Percentiles rank a stretch among this genome's conserved stretches.
Evolutionary conservation across 2,888 invertebrate genomes (phyloP).

Genomic region (Macrostomum cliftonense): DNA sequence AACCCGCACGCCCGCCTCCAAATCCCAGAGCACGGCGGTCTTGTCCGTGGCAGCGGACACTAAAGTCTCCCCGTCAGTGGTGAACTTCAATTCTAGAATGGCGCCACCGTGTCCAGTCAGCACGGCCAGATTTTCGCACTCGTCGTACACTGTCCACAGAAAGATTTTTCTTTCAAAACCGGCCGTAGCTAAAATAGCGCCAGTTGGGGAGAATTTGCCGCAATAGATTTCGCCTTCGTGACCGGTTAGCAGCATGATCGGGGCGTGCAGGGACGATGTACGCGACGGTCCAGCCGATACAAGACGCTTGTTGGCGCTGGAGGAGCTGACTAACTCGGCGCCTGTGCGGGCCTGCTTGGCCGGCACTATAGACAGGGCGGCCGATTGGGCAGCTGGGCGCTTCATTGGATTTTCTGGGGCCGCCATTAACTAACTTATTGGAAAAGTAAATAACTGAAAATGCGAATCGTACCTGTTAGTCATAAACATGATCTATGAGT

Average conservation of each 20-base stretch:
- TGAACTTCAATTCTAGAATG: slow-evolving; percentile 58
- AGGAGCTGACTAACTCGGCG: not conserved
- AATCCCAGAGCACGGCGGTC: slow-evolving; percentile 83
- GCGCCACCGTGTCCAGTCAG: slow-evolving; percentile 84
- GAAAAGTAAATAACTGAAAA: no score
- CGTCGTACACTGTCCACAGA: slow-evolving; percentile 93
- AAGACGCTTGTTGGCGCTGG: slow-evolving; percentile 9
- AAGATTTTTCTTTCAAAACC: slow-evolving; percentile 88
- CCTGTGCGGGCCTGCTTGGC: not conserved
- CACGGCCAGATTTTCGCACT: slow-evolving; percentile 84
- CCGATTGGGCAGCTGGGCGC: no score
- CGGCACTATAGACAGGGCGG: not conserved
- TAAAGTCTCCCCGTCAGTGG: slow-evolving; percentile 22
- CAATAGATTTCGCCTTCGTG: slow-evolving; percentile 90
- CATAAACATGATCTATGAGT: no score
- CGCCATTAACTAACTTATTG: no score
- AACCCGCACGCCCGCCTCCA: slow-evolving; percentile 63
- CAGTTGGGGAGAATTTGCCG: slow-evolving; percentile 83
- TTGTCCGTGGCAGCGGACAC: slow-evolving; percentile 74
- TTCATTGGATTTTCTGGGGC: no score
- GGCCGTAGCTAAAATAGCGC: slow-evolving; percentile 72
- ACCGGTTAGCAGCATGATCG: slow-evolving; percentile 84
- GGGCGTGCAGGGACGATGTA: slow-evolving; percentile 68
- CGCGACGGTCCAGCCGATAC: slow-evolving; percentile 29
- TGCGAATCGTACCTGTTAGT: no score